Evolutionary conservation across 2,113 vertebrate genomes (phyloP), one percentile per base, ranked within the genome.

Genomic region (Microtus pennsylvanicus): DNA sequence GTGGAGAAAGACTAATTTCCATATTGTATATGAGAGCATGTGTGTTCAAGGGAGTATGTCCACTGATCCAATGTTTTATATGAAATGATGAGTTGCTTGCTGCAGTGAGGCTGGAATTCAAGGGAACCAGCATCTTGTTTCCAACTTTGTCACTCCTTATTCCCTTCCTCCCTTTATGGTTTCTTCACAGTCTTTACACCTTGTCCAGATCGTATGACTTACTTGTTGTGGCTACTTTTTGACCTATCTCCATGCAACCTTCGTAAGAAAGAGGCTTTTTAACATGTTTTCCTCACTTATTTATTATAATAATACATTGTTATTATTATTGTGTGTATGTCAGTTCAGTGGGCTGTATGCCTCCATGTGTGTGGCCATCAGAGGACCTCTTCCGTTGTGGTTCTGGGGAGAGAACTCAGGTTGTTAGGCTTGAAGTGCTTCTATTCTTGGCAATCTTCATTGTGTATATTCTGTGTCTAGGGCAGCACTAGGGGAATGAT

Each of bases 1-100:
- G 89, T 97, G 97, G 95, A 96, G 95, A 98, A 97, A 96, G 96
- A 92, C 91, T 97, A 96, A 97, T 98, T 82, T 97, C 45, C n/a
- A 77, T 87, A 87, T 67, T 96, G 91, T 88, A 96, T 96, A 76
- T 93, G 17, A 33, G 38, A 33, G 10, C 83, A 69, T 19, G 42
- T 47, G 42, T 50, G 30, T 47, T 67, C 16, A 67, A 42, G 19
- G 42, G 7, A 47, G 38, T 22, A 33, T 13, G 28, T 17, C 14
- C 83, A 22, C 10, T 13, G 28, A 13, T 19, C 96, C 38, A 24
- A 52, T 89, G 86, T 72, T 95, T 91, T 87, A 95, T 97, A 89
- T 93, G 96, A 87, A 88, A 83, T 47, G 75, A 89, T 75, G 87
- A 85, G 83, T 88, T 91, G 80, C 76, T 97, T 87, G 80, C 67